Base-by-base conservation (phyloP, 2,888 invertebrate genomes). In the Volucella inanis region DNA sequence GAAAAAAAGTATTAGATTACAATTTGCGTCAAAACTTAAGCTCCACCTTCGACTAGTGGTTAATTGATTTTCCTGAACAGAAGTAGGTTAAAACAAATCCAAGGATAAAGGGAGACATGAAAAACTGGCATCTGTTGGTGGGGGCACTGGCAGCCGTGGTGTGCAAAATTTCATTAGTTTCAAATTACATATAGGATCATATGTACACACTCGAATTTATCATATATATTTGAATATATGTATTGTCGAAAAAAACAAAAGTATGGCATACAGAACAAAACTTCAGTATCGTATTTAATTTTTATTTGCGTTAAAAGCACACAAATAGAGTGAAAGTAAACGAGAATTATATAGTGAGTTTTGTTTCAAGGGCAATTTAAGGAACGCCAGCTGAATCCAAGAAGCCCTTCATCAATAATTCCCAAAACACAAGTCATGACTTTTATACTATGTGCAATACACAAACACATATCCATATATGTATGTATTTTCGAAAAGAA, bases 131-230 rank as follows among this genome's bases (percentile, higher is more conserved):
- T 67, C 75, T 68, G 68, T 43, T 52, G 14, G 14, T 62, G 14
- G 18, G 49, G n/a, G 39, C 9, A 18, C 10, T 15, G 18, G 22
- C 31, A 31, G 6, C 55, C 41, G 59, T 68, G 41, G 83, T 83
- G 74, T 74, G 83, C 83, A 18, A 83, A 83, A 83, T 83, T 74
- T 74, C 83, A 83, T 83, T 83, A 83, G 83, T 67, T 64, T 83
- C 83, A 49, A 64, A 79, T 83, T 83, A 83, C 83, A 83, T 54
- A 55, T 22, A 72, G 78, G 31, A 31, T 31, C 4, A 31, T 31
- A 31, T 31, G 31, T 31, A 72, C n/a, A 61, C 62, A 61, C 61
- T 50, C 43, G 59, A 31, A 39, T 45, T 4, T 9, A 12, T 2
- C 38, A 31, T 10, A 50, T 11, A 22, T 6, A n/a, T 31, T 31